These are phyloP conservation scores for Tachysurus vachellii DNA, from an alignment of 2,113 vertebrate genomes.

Conservation along the genomic window DNA sequence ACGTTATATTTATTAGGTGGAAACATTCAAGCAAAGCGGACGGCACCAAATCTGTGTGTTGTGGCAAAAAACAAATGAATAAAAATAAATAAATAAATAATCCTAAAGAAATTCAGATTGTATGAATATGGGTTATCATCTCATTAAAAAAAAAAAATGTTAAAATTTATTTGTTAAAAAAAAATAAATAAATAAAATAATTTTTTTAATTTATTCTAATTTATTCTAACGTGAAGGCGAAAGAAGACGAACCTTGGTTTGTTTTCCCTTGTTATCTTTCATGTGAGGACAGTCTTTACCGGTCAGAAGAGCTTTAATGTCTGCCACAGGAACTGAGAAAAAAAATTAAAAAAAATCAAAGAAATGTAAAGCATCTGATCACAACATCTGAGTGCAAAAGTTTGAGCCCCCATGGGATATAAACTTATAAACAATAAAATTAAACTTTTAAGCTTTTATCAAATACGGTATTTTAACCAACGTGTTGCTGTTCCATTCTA, in stretches of 20 bases:
- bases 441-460: too few species aligned
- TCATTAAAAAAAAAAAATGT: background rate
- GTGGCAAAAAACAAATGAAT: background rate
- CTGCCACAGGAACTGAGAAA: slow-evolving; percentile 84
- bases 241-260: slow-evolving; percentile 84
- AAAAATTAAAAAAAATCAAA: background rate
- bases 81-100: too few species aligned
- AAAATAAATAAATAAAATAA: too few species aligned
- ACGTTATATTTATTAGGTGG: background rate
- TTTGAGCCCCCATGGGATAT: background rate
- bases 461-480: too few species aligned
- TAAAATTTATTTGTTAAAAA: background rate
- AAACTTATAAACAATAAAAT: too few species aligned
- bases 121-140: background rate
- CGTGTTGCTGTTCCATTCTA: too few species aligned
- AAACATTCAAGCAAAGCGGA: background rate
- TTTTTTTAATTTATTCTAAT: too few species aligned
- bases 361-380: background rate
- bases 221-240: background rate
- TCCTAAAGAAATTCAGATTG: background rate
- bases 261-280: slow-evolving; percentile 91
- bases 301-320: slow-evolving; percentile 86
- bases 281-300: slow-evolving; percentile 94
- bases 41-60: too few species aligned
- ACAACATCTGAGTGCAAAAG: background rate